phyloP scores from a whole-genome alignment of 2,113 vertebrate species.

The Athene noctua region DNA sequence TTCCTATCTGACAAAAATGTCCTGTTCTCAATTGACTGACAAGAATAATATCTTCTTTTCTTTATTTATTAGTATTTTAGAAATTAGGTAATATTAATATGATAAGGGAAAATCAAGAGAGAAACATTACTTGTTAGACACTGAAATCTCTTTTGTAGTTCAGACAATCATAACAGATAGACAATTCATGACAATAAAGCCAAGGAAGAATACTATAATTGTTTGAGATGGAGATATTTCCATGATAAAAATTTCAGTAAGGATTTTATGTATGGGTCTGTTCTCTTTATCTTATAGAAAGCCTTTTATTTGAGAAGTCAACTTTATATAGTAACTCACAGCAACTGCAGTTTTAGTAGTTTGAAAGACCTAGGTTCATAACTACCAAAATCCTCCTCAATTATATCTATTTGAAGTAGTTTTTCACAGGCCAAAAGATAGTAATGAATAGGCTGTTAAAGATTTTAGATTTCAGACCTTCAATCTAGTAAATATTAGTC shows the following conservation, averaged over 20 bases:
- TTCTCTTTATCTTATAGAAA: not conserved
- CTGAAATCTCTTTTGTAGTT: not conserved
- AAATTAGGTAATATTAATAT: not conserved
- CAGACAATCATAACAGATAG: not conserved
- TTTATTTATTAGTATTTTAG: not conserved
- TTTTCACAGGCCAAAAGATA: not conserved
- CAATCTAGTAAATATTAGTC: not conserved
- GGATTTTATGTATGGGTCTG: not conserved
- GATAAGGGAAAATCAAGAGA: not conserved
- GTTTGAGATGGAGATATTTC: not conserved
- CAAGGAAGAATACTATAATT: not conserved
- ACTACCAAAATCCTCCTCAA: not conserved
- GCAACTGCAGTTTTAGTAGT: not conserved
- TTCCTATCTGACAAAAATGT: not conserved
- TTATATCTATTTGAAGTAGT: not conserved
- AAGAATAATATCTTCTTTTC: not conserved
- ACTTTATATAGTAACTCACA: not conserved
- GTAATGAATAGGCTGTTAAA: not conserved
- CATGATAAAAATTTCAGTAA: not conserved
- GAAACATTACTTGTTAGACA: not conserved
- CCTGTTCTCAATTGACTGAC: not conserved
- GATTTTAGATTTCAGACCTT: not conserved
- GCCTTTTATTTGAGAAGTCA: not conserved
- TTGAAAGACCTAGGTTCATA: not conserved
- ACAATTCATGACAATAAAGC: not conserved